Conservation (phyloP, 2,113 vertebrate genomes). For the Passer domesticus region DNA sequence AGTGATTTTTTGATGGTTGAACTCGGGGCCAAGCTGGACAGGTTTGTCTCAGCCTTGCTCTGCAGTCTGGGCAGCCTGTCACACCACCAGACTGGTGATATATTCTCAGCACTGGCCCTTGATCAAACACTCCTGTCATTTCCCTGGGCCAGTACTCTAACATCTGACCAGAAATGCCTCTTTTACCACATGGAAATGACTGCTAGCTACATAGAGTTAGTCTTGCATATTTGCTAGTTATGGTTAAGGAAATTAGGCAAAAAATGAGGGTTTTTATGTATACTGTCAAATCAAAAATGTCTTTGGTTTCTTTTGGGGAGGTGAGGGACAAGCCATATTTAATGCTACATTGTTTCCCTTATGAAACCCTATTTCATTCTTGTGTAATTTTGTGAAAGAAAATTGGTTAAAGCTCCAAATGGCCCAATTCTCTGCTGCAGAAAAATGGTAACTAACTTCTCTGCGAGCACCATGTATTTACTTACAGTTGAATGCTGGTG, state of each 20-base stretch:
- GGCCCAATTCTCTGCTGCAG: not conserved
- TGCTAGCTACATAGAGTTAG: not conserved
- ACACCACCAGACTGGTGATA: not conserved
- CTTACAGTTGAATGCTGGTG: not conserved
- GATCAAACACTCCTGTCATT: not conserved
- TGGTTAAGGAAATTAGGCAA: not conserved
- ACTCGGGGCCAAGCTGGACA: not conserved
- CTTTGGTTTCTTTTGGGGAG: not conserved
- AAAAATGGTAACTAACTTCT: not conserved
- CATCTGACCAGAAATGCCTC: not conserved
- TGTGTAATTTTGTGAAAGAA: not conserved
- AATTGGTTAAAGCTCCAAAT: not conserved
- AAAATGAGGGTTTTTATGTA: not conserved
- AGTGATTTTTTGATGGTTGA: not conserved
- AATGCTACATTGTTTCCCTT: not conserved
- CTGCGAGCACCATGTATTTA: not conserved
- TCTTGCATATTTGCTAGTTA: not conserved
- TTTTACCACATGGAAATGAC: not conserved
- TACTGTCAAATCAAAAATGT: not conserved
- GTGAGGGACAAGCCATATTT: not conserved
- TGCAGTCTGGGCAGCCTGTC: not conserved
- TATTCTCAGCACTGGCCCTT: not conserved
- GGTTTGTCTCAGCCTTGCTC: not conserved
- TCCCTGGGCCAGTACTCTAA: not conserved
- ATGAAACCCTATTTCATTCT: not conserved